Base-by-base conservation (phyloP, 2,113 vertebrate genomes). In the Lipophrys pholis region DNA sequence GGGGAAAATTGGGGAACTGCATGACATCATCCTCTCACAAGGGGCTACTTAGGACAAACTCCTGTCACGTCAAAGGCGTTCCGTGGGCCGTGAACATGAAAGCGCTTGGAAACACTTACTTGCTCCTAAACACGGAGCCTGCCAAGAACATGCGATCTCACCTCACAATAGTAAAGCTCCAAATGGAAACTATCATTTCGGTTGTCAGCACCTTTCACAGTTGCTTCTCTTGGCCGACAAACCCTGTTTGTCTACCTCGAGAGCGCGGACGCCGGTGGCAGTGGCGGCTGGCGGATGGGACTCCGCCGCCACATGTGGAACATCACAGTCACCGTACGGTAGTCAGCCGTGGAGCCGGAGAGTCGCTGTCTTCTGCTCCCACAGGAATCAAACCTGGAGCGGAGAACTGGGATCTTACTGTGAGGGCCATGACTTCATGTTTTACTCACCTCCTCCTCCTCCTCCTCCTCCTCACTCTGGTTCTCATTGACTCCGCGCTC, bases 331-430 rank as follows among this genome's bases (percentile, higher is more conserved):
- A 91, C 90, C 63, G 16, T 61, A 75, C 75, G 55, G 82, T 75
- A 78, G 89, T 89, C 89, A 86, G 81, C 74, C 45, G 10, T 70
- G 88, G 91, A 91, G 87, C 74, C 91, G 54, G 36, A 38, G 78
- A 86, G 89, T 87, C 91, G 82, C 87, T 86, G 84, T 89, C 86
- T 85, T 59, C 83, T 59, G 77, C 69, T 89, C 85, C 83, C 83
- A 73, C 60, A 71, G 90, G 83, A 75, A 43, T 56, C 62, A 51
- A 75, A 81, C 62, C 69, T 69, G 71, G 82, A 65, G 64, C 3
- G 3, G 52, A 83, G 77, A 74, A 78, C 79, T 82, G 85, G 69
- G 83, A 62, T 80, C 83, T 74, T 54, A 85, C 79, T 82, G 77
- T 86, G 69, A 81, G 63, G 71, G 71, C 70, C 58, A 69, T 91